Percentiles rank a stretch among this genome's conserved stretches.
Evolutionary conservation across 2,888 invertebrate species (phyloP).

Genomic region (Agrochola circellaris): DNA sequence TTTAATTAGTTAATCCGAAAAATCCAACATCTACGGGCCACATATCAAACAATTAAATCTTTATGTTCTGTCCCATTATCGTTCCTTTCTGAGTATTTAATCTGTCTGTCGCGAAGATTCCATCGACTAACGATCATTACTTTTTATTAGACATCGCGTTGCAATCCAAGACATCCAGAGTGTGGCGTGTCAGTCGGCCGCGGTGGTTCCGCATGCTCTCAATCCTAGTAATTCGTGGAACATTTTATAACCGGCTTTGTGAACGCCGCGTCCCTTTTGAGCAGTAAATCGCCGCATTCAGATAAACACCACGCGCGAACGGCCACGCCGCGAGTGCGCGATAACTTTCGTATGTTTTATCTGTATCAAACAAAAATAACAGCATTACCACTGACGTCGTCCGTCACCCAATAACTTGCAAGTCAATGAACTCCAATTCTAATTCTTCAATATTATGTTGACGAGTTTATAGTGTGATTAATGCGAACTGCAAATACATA

Average conservation of each 20-base stretch:
- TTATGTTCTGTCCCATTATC: constrained; percentile 44
- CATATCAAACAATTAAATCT: constrained; percentile 22
- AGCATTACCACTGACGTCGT: constrained; percentile 37
- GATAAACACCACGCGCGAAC: constrained; percentile 51
- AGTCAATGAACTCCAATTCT: constrained; percentile 64
- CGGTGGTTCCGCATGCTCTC: constrained; percentile 83
- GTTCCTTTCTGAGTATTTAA: constrained; percentile 51
- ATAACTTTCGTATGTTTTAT: constrained; percentile 58
- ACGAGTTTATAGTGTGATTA: constrained; percentile 25
- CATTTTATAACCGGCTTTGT: constrained; percentile 67
- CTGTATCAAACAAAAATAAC: constrained; percentile 54
- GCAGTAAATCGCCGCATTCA: constrained; percentile 57
- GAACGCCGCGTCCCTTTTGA: constrained; percentile 65
- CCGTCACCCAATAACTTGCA: constrained; percentile 54
- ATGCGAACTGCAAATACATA: constrained; percentile 34
- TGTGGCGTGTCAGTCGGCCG: constrained; percentile 84
- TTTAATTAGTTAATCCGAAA: constrained; percentile 28
- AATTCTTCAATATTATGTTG: constrained; percentile 34
- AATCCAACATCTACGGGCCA: constrained; percentile 3
- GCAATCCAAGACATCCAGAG: constrained; percentile 67
- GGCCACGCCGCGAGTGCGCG: constrained; percentile 32
- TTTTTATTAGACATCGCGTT: constrained; percentile 63
- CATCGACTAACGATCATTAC: constrained; percentile 54
- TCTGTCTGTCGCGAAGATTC: constrained; percentile 53
- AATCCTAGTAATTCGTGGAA: constrained; percentile 79